Conservation (phyloP, 2,797 vertebrate species). For the Ateles fusciceps region DNA sequence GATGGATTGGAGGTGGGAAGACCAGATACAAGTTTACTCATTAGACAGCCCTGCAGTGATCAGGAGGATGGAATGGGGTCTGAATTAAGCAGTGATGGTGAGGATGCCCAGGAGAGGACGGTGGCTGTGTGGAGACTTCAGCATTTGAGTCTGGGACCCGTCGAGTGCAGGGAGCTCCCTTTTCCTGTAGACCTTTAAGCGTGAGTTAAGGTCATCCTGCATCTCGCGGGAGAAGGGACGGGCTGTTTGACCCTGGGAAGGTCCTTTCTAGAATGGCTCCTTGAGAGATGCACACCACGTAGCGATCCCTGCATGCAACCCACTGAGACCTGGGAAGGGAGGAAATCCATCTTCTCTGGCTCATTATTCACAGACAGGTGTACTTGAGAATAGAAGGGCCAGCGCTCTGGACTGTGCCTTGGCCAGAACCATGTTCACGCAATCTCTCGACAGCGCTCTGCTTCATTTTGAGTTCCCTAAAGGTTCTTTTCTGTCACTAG, state of each 20-base stretch:
- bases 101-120: background rate
- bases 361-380: background rate
- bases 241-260: background rate
- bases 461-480: constrained; percentile 48
- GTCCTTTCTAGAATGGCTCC: background rate
- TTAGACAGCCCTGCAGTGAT: background rate
- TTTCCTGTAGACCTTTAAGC: background rate
- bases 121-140: background rate
- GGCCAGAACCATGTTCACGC: rapidly evolving
- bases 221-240: background rate
- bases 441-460: background rate
- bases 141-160: background rate
- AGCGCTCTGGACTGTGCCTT: background rate
- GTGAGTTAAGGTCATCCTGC: background rate
- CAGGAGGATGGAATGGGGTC: background rate
- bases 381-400: background rate
- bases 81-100: rapidly evolving
- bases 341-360: background rate
- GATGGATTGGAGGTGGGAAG: background rate
- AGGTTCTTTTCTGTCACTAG: background rate
- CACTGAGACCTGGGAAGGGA: background rate
- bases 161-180: background rate
- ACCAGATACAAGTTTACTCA: background rate
- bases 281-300: too few species aligned
- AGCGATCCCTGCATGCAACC: background rate